Evolutionary conservation across 2,797 vertebrate genomes (phyloP), one percentile per base, ranked within the genome.

Genomic region (Falco naumanni): DNA sequence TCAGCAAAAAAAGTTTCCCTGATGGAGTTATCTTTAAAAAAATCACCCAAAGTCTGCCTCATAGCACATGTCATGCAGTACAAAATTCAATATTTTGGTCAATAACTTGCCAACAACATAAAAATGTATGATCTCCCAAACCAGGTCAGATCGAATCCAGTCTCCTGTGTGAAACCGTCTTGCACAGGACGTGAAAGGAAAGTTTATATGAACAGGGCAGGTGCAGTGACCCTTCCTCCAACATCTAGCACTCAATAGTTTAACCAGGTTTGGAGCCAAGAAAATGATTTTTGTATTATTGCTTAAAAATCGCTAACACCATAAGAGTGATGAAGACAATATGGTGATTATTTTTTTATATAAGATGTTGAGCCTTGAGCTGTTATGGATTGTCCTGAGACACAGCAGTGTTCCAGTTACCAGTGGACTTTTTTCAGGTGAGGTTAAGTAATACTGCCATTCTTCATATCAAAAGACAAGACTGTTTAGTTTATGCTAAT

Each of bases 61-160:
- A 84, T 48, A 83, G 41, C 75, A 89, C 57, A 70, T 65, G 71
- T 89, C 61, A 83, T 71, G 33, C 41, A 59, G 41, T 68, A 85
- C 15, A 68, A 83, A 93, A 93, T 87, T 82, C 92, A 83, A 65
- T 77, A 92, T 89, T 92, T 95, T 91, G 68, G 65, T 87, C 92
- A 91, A 78, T 89, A 90, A 60, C 75, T 77, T 90, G 12, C 41
- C 33, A 92, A 45, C 29, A 94, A 83, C 71, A 82, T 82, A 72
- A 95, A 96, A 95, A 94, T 64, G 28, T 74, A 92, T 92, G 86
- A 89, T 96, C 57, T 95, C 89, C 78, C 59, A 91, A n/a, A 89
- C 50, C 34, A 87, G 68, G 59, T 60, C 48, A 87, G 53, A 70
- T 79, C 4, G 4, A 94, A 84, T 77, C 8, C 43, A 84, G 22